phyloP scores from a whole-genome alignment of 2,888 invertebrate species.

The Glyphotaelius pellucidus region DNA sequence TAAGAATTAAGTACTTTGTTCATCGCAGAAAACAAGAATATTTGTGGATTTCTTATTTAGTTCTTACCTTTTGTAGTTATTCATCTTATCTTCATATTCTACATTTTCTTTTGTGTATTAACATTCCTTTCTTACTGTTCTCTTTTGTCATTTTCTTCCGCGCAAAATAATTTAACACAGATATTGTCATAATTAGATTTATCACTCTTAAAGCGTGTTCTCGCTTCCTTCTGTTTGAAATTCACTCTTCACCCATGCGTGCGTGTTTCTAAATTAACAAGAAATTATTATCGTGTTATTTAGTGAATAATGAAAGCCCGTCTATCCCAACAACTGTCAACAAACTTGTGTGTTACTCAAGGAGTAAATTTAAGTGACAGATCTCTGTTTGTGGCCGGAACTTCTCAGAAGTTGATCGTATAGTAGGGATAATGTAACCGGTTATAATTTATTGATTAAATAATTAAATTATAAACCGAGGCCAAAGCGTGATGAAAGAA shows the following conservation, averaged over 20 bases:
- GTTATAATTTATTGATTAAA: not conserved
- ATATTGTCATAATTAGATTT: not conserved
- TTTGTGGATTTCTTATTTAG: too few relatives aligned
- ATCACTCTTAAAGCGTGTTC: not conserved
- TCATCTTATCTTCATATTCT: not conserved
- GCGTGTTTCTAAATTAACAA: not conserved
- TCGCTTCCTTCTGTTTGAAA: not conserved
- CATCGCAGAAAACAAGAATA: too few relatives aligned
- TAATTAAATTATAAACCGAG: not conserved
- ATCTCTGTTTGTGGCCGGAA: not conserved
- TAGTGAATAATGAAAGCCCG: not conserved
- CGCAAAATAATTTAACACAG: not conserved
- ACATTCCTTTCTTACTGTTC: not conserved
- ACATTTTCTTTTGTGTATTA: not conserved
- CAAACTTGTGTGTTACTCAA: not conserved
- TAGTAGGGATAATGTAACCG: not conserved
- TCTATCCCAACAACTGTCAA: not conserved
- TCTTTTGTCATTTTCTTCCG: not conserved
- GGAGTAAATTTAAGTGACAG: conserved; percentile 13
- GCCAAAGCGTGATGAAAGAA: too few relatives aligned
- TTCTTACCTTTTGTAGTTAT: not conserved
- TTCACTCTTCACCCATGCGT: not conserved
- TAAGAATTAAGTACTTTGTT: too few relatives aligned
- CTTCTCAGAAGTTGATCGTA: not conserved
- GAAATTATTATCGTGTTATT: not conserved